A percentile compares a stretch with the other conserved stretches of the same genome.
Evolutionary conservation across 2,113 vertebrate genomes (phyloP).

Genomic region (Eolophus roseicapilla): DNA sequence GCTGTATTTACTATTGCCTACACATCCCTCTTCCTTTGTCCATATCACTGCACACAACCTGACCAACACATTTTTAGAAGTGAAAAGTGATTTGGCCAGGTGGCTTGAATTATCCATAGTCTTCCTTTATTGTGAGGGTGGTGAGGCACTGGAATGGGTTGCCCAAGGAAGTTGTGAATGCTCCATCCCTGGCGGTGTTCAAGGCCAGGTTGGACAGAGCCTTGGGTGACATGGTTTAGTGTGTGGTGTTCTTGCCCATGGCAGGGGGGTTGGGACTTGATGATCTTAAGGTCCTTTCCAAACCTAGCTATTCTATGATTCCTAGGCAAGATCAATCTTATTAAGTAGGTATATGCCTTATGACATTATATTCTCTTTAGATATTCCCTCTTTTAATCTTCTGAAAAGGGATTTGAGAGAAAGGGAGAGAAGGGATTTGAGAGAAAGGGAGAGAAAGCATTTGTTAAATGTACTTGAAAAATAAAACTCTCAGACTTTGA

Average conservation of each 20-base stretch:
- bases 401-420: slow-evolving; percentile 17
- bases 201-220: neutral
- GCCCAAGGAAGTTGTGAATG: neutral
- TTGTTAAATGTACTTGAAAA: neutral
- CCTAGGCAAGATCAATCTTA: neutral
- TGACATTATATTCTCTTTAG: neutral
- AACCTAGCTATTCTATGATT: neutral
- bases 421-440: neutral
- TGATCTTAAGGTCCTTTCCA: neutral
- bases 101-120: neutral
- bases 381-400: slow-evolving; percentile 26
- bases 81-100: neutral
- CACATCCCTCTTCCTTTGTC: neutral
- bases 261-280: neutral
- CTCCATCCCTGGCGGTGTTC: neutral
- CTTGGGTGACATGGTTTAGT: neutral
- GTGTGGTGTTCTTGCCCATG: neutral
- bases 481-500: neutral
- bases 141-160: neutral
- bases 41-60: neutral
- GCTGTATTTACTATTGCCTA: neutral
- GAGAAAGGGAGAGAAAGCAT: neutral
- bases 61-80: neutral
- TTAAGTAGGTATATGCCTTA: neutral
- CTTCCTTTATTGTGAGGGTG: neutral